These are phyloP conservation scores for Zapus hudsonius DNA, from an alignment of 2,113 vertebrate genomes.

Conservation along the genomic window DNA sequence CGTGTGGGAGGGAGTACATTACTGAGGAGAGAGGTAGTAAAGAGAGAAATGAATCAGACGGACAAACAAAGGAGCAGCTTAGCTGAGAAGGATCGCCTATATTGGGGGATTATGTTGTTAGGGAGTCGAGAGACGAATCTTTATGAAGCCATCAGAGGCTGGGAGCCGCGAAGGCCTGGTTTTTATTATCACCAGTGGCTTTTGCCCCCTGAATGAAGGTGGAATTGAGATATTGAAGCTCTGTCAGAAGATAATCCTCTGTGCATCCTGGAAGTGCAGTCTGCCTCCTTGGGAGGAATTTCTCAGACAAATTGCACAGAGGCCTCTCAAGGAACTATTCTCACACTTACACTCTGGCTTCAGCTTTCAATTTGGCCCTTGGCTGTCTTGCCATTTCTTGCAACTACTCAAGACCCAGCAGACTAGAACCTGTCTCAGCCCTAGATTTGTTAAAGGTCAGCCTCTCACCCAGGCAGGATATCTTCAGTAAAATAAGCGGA, in stretches of 20 bases:
- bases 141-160: slow-evolving; percentile 79
- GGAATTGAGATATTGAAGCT: slow-evolving; percentile 82
- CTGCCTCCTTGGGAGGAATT: slow-evolving; percentile 64
- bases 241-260: slow-evolving; percentile 81
- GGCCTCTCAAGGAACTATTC: background rate
- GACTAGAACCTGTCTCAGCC: background rate
- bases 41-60: slow-evolving; percentile 69
- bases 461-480: background rate
- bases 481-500: background rate
- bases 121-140: slow-evolving; percentile 71
- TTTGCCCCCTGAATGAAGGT: slow-evolving; percentile 61
- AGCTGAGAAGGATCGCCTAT: slow-evolving; percentile 76
- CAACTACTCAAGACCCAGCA: background rate
- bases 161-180: slow-evolving; percentile 75
- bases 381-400: background rate
- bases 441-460: background rate
- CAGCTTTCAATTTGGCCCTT: background rate
- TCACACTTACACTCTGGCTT: background rate
- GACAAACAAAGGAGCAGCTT: slow-evolving; percentile 78
- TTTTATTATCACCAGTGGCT: slow-evolving; percentile 80
- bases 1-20: background rate
- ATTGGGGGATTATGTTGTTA: slow-evolving; percentile 79
- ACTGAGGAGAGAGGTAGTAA: background rate
- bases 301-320: slow-evolving; percentile 66
- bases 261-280: slow-evolving; percentile 70